phyloP scores from a whole-genome alignment of 2,888 invertebrate genomes.

The Parapristionchus giblindavisi region DNA sequence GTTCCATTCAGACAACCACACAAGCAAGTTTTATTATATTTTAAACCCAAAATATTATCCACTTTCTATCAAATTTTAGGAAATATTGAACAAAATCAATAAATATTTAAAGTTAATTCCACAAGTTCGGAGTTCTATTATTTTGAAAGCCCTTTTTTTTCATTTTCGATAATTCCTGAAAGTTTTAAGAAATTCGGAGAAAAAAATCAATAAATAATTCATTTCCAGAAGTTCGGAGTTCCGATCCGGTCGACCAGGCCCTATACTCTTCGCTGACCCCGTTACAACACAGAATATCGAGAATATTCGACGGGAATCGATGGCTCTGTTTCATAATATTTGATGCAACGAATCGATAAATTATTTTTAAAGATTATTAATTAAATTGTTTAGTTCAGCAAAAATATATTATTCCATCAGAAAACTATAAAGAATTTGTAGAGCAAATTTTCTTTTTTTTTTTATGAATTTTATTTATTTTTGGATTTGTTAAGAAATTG shows the following conservation, averaged over 20 bases:
- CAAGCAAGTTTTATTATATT: neutral
- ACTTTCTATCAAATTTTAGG: too few relatives aligned
- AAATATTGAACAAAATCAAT: neutral
- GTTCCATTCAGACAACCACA: neutral
- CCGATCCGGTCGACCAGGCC: too few relatives aligned
- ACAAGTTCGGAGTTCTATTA: neutral
- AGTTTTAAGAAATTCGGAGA: neutral
- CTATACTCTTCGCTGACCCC: constrained; percentile 38
- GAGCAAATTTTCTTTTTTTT: too few relatives aligned
- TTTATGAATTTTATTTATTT: too few relatives aligned
- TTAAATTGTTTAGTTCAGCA: too few relatives aligned
- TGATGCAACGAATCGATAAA: too few relatives aligned
- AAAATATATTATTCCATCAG: too few relatives aligned
- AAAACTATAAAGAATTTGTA: too few relatives aligned
- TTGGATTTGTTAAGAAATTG: too few relatives aligned
- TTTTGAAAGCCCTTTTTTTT: neutral
- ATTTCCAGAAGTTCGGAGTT: too few relatives aligned
- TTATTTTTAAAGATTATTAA: too few relatives aligned
- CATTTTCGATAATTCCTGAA: neutral
- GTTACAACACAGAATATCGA: constrained; percentile 25
- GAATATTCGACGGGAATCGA: constrained; percentile 32
- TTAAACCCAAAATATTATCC: neutral
- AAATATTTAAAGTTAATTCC: neutral
- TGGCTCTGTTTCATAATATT: constrained; percentile 28
- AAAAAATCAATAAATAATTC: too few relatives aligned